A percentile compares a stretch with the other conserved stretches of the same genome.
Evolutionary conservation across 2,113 vertebrate species (phyloP).

Genomic region (Pomatostomus ruficeps): DNA sequence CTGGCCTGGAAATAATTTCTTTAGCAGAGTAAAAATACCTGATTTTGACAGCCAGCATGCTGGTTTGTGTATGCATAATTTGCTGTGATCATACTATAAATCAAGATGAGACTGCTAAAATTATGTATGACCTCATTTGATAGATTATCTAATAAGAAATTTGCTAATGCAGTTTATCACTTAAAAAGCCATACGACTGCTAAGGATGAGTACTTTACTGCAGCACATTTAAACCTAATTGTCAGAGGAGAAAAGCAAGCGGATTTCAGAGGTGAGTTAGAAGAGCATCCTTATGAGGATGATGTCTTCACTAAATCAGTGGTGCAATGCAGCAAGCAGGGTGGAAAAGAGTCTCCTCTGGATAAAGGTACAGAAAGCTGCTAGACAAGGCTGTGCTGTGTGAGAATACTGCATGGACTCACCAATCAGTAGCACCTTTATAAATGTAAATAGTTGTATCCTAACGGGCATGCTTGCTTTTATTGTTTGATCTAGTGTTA

Average conservation of each 20-base stretch:
- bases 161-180: constrained; percentile 75
- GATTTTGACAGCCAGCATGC: constrained; percentile 20
- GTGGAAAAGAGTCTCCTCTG: constrained; percentile 64
- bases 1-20: background rate
- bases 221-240: constrained; percentile 72
- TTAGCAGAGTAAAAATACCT: background rate
- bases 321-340: constrained; percentile 79
- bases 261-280: constrained; percentile 70
- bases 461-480: background rate
- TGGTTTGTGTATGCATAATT: constrained; percentile 13
- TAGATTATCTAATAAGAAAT: constrained; percentile 75
- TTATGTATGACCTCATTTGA: constrained; percentile 66
- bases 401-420: constrained; percentile 5
- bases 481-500: constrained; percentile 5
- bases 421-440: background rate
- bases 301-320: constrained; percentile 76
- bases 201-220: constrained; percentile 63
- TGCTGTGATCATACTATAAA: constrained; percentile 44
- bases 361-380: constrained; percentile 64
- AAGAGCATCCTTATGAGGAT: constrained; percentile 70
- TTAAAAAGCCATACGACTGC: constrained; percentile 68
- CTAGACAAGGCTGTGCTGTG: constrained; percentile 16
- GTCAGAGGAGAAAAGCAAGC: constrained; percentile 68
- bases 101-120: constrained; percentile 61
- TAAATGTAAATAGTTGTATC: background rate